Evolutionary conservation across 2,888 invertebrate genomes (phyloP).

Genomic region (Andrena hattorfiana): DNA sequence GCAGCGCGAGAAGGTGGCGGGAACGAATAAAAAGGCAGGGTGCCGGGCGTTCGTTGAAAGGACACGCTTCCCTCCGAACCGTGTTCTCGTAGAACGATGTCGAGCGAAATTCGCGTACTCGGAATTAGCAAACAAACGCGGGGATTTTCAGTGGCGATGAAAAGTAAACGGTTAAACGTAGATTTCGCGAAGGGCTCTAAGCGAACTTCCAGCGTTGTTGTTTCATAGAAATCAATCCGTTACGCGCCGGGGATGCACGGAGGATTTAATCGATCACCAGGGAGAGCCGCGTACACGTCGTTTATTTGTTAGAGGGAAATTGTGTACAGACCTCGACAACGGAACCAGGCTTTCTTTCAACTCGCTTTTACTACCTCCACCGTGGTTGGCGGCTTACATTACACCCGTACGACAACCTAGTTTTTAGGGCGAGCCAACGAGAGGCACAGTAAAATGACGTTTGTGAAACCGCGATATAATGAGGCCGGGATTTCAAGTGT

Average conservation of each 20-base stretch:
- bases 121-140: no score
- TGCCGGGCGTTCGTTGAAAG: not conserved
- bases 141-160: not conserved
- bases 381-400: not conserved
- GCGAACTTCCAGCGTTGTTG: not conserved
- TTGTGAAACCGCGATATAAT: slow-evolving; percentile 63
- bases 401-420: slow-evolving; percentile 41
- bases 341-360: not conserved
- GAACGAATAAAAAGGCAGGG: slow-evolving; percentile 2
- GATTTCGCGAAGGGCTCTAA: not conserved
- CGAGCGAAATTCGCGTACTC: not conserved
- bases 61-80: not conserved
- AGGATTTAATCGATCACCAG: no score
- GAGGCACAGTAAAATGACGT: slow-evolving; percentile 50
- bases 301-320: not conserved
- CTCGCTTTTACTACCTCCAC: not conserved
- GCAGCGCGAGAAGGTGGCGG: slow-evolving; percentile 1
- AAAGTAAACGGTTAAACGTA: not conserved
- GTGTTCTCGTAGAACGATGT: not conserved
- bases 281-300: not conserved
- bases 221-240: not conserved
- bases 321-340: not conserved
- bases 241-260: not conserved
- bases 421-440: slow-evolving; percentile 50
- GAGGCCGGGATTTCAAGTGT: slow-evolving; percentile 65